Evolutionary conservation across 2,888 invertebrate species (phyloP).

Genomic region (Platynereis dumerilii): DNA sequence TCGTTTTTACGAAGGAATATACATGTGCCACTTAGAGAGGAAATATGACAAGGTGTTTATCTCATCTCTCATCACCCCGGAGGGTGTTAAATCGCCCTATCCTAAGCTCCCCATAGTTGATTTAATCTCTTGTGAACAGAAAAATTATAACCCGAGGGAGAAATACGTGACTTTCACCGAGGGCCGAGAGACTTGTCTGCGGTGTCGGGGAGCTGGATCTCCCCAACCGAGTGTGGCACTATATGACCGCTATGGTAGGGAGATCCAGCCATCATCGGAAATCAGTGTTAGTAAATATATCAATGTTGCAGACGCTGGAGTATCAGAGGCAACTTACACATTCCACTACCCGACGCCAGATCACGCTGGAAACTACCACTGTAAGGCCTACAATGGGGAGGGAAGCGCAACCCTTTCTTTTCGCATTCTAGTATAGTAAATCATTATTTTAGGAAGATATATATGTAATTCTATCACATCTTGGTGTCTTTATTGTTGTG

Average conservation of each 20-base stretch:
- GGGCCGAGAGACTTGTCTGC: constrained; percentile 22
- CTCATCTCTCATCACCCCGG: constrained; percentile 12
- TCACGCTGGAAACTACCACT: constrained; percentile 11
- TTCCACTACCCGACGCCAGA: constrained; percentile 19
- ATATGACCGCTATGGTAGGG: constrained; percentile 7
- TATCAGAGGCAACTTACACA: constrained; percentile 30
- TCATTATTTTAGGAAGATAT: no score
- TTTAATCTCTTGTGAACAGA: constrained; percentile 15
- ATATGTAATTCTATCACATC: no score
- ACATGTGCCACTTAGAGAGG: constrained; percentile 17
- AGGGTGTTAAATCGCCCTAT: constrained; percentile 11
- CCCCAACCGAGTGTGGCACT: constrained; percentile 17
- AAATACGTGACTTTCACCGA: constrained; percentile 14
- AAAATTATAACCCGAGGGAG: constrained; percentile 11
- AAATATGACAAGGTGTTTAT: constrained; percentile 18
- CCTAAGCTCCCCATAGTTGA: constrained; percentile 15
- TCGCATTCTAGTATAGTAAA: constrained; percentile 1
- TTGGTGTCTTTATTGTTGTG: no score
- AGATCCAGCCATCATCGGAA: constrained; percentile 12
- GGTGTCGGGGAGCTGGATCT: constrained; percentile 19
- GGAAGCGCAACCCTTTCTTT: constrained; percentile 8
- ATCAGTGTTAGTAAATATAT: constrained; percentile 29
- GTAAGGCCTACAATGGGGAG: constrained; percentile 13
- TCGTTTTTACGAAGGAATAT: constrained; percentile 9
- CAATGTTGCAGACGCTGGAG: constrained; percentile 34